These are phyloP conservation scores for Trichechus manatus DNA, from an alignment of 2,113 vertebrate species.

Conservation along the genomic window DNA sequence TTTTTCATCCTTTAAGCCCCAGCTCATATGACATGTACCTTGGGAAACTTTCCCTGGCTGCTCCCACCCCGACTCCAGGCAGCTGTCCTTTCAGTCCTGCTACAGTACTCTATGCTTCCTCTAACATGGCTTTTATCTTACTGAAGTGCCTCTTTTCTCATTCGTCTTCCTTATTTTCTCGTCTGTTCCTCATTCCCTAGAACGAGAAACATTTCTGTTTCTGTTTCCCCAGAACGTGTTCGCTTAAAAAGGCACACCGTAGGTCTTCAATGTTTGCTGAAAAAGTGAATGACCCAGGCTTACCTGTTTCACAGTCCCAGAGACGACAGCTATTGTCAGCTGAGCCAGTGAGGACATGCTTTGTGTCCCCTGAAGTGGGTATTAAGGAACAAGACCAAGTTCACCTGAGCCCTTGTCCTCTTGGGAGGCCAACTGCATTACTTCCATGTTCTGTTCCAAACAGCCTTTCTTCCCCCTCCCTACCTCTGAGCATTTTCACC, in stretches of 20 bases:
- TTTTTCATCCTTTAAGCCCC: background rate
- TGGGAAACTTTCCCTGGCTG: conserved; percentile 5
- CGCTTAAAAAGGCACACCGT: background rate
- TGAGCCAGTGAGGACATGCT: conserved; percentile 96
- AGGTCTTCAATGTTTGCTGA: background rate
- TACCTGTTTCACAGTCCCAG: conserved; percentile 99
- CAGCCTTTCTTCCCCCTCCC: conserved; percentile 2
- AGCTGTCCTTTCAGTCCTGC: background rate
- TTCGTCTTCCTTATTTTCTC: background rate
- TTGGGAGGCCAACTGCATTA: background rate
- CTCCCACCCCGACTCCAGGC: background rate
- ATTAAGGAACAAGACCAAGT: conserved; percentile 82
- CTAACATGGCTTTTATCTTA: background rate
- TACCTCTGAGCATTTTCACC: background rate
- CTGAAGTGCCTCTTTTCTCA: background rate
- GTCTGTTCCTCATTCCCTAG: background rate
- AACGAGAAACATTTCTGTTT: background rate
- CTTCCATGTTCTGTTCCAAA: background rate
- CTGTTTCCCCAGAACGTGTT: background rate
- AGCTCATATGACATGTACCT: background rate
- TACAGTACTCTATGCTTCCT: background rate
- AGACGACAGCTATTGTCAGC: conserved; percentile 98
- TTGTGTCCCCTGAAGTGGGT: conserved; percentile 93
- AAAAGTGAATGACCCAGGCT: conserved; percentile 35
- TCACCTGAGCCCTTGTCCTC: background rate